Evolutionary conservation across 2,113 vertebrate genomes (phyloP).

Genomic region (Hippocampus mohnikei): DNA sequence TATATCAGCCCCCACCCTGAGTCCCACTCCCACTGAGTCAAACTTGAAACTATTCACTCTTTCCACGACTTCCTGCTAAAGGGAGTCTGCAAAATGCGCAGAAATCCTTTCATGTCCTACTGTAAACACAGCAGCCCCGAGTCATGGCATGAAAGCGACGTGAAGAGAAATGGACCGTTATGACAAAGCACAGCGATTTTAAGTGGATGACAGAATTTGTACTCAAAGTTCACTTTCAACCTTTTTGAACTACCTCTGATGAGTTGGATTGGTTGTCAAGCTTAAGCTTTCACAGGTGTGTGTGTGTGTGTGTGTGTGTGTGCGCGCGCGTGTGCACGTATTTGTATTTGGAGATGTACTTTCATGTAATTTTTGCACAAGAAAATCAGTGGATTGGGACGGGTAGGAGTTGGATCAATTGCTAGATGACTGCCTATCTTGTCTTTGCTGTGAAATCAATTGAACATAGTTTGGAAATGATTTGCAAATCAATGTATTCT

Average conservation of each 20-base stretch:
- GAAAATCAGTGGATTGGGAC: too few species aligned
- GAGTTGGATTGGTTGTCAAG: not conserved
- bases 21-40: constrained; percentile 6
- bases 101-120: constrained; percentile 2
- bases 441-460: too few species aligned
- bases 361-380: too few species aligned
- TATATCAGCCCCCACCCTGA: constrained; percentile 1
- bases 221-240: not conserved
- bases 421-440: too few species aligned
- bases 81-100: not conserved
- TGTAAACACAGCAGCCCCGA: not conserved
- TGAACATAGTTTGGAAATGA: too few species aligned
- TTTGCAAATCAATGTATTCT: too few species aligned
- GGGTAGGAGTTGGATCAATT: too few species aligned
- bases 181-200: not conserved
- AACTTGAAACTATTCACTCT: constrained; percentile 2
- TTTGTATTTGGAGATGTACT: too few species aligned
- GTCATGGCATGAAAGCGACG: not conserved
- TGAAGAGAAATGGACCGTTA: not conserved
- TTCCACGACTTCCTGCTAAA: not conserved
- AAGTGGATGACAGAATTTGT: not conserved
- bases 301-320: not conserved
- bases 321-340: too few species aligned
- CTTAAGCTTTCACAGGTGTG: not conserved
- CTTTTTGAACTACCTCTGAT: not conserved